Percentiles rank a stretch among this genome's conserved stretches.
Conservation (phyloP, 2,113 vertebrate genomes). For the Scolopax mira region DNA sequence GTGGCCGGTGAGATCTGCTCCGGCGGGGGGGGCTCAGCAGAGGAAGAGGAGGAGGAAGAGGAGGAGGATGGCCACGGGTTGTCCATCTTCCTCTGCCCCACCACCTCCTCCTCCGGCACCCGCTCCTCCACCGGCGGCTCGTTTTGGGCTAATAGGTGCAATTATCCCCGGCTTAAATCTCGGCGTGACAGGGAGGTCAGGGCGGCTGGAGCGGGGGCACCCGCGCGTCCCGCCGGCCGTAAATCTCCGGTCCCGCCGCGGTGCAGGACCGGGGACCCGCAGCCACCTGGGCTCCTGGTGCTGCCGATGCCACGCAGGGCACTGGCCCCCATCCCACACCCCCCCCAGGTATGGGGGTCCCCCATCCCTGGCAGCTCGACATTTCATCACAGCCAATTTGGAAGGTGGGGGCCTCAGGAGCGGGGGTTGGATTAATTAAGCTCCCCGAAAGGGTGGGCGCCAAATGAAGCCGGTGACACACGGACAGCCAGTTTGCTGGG, state of each 20-base stretch:
- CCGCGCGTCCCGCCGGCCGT: fast-evolving
- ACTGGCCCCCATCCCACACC: fast-evolving
- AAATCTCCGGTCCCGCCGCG: fast-evolving
- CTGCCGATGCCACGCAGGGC: neutral
- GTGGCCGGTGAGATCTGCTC: neutral
- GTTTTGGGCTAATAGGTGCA: neutral
- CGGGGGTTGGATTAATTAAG: neutral
- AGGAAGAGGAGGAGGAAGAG: neutral
- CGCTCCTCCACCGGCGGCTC: neutral
- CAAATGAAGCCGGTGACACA: neutral
- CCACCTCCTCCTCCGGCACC: neutral
- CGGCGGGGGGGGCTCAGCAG: fast-evolving
- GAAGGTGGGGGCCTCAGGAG: neutral
- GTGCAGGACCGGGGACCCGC: neutral
- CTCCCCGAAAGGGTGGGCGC: neutral
- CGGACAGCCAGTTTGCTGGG: neutral
- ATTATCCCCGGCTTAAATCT: neutral
- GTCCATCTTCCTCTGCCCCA: neutral
- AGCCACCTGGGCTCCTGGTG: too few species aligned
- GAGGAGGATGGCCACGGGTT: neutral
- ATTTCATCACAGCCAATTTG: neutral
- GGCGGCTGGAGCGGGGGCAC: neutral
- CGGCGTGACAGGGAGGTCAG: neutral
- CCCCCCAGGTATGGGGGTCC: neutral
- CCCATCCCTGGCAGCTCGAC: neutral